phyloP scores from a whole-genome alignment of 2,888 invertebrate species.

The Platerodrilus igneus region DNA sequence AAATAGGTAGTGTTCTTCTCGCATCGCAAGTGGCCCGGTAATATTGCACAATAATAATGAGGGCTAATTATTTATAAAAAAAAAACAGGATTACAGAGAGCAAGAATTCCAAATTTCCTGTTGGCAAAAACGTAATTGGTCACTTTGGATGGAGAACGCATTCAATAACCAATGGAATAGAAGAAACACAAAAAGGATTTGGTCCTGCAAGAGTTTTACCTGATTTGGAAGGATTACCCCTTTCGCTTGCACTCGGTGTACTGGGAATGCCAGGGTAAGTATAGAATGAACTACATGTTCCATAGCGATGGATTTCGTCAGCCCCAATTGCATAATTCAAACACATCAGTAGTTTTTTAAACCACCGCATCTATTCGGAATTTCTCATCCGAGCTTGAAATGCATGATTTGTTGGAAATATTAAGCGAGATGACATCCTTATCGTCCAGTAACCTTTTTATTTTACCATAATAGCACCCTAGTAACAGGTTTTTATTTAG shows the following conservation, averaged over 20 bases:
- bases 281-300: too few species aligned
- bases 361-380: too few species aligned
- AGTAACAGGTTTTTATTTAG: too few species aligned
- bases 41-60: neutral
- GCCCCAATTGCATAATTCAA: too few species aligned
- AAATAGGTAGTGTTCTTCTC: conserved; percentile 60
- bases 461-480: too few species aligned
- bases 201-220: conserved; percentile 6
- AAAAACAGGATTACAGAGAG: conserved; percentile 60
- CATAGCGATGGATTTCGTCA: too few species aligned
- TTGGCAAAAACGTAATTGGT: conserved; percentile 61
- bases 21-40: conserved; percentile 69
- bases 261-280: conserved; percentile 19
- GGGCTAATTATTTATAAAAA: neutral
- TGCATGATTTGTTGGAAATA: too few species aligned
- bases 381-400: too few species aligned
- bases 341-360: too few species aligned
- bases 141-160: conserved; percentile 66
- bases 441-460: too few species aligned
- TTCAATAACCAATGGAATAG: conserved; percentile 59
- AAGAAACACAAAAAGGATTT: neutral
- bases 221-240: conserved; percentile 10
- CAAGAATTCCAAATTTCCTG: conserved; percentile 59
- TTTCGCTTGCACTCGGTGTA: conserved; percentile 10
- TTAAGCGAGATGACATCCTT: too few species aligned